phyloP scores from a whole-genome alignment of 2,113 vertebrate genomes.

The Benthochromis sp. region DNA sequence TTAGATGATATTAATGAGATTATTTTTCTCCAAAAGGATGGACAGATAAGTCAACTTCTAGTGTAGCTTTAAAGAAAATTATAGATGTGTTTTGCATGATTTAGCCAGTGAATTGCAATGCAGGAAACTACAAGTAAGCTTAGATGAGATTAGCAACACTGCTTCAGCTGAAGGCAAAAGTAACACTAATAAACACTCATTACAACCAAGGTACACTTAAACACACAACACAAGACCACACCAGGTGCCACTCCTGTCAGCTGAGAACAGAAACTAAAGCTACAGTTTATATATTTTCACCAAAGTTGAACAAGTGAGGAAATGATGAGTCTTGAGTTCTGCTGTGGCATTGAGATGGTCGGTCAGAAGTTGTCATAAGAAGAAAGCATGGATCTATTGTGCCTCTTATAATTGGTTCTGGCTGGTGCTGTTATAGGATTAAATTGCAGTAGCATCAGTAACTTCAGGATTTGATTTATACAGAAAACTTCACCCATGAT shows the following conservation, averaged over 20 bases:
- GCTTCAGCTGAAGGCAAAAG: not conserved
- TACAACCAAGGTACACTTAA: not conserved
- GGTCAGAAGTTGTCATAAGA: not conserved
- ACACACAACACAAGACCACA: not conserved
- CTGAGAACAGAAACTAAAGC: not conserved
- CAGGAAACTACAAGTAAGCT: rapidly evolving
- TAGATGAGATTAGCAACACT: not conserved
- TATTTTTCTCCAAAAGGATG: not conserved
- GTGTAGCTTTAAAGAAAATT: not conserved
- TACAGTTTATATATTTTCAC: not conserved
- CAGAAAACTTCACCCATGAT: rapidly evolving
- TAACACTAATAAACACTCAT: not conserved
- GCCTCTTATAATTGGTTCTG: not conserved
- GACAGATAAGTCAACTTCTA: not conserved
- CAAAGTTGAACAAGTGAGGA: not conserved
- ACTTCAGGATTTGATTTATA: not conserved
- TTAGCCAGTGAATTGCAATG: not conserved
- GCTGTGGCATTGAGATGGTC: not conserved
- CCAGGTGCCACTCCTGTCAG: not conserved
- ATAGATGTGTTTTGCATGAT: not conserved
- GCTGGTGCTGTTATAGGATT: not conserved
- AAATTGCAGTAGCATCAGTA: not conserved
- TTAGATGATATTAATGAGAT: not conserved
- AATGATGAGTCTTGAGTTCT: not conserved
- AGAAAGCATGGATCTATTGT: not conserved